Conservation (phyloP, 2,797 vertebrate species). For the Coluber constrictor region DNA sequence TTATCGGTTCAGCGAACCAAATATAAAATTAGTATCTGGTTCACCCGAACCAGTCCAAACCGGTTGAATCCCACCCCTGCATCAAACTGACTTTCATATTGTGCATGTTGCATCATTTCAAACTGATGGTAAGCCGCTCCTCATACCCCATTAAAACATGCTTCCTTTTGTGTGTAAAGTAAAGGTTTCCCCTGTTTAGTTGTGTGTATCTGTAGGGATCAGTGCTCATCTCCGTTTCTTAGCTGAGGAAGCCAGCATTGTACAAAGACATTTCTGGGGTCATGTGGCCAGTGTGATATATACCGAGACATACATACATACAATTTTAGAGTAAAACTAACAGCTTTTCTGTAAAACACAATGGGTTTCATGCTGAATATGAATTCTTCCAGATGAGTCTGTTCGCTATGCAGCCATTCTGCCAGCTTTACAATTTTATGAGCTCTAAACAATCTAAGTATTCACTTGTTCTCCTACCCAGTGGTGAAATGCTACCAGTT, state of each 20-base stretch:
- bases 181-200: neutral
- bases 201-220: neutral
- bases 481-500: too few species aligned
- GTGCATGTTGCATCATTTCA: too few species aligned
- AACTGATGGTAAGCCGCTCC: too few species aligned
- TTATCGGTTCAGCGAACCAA: too few species aligned
- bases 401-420: neutral
- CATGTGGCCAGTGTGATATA: neutral
- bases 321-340: neutral
- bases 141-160: neutral
- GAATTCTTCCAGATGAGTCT: neutral
- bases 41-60: too few species aligned
- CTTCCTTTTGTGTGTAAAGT: neutral
- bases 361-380: neutral
- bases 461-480: neutral
- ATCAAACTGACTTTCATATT: too few species aligned
- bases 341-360: conserved; percentile 15
- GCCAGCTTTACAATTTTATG: neutral
- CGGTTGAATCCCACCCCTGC: too few species aligned
- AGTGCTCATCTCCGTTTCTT: neutral
- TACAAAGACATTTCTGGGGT: neutral
- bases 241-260: neutral
- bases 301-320: neutral
- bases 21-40: too few species aligned
- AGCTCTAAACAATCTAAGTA: neutral